phyloP scores from a whole-genome alignment of 2,797 vertebrate genomes.

The Halcyon chelicuti region DNA sequence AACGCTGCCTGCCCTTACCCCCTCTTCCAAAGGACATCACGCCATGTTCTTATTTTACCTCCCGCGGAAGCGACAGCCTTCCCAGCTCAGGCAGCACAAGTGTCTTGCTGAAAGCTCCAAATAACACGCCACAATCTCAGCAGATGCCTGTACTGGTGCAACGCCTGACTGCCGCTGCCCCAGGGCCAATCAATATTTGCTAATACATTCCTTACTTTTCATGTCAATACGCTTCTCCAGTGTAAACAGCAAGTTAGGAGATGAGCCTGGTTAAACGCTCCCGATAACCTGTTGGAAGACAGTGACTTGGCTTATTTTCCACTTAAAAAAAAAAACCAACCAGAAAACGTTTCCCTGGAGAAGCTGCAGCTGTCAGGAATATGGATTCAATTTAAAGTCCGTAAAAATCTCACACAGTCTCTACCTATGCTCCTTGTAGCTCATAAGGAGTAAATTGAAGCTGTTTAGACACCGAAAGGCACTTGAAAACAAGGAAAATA shows the following conservation, averaged over 20 bases:
- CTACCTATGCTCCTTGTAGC: background rate
- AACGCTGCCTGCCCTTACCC: conserved; percentile 3
- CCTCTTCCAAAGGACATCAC: conserved; percentile 13
- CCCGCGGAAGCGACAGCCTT: background rate
- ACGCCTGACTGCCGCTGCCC: background rate
- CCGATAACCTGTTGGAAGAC: conserved; percentile 21
- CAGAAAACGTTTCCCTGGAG: background rate
- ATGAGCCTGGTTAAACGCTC: background rate
- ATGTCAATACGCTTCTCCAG: conserved; percentile 8
- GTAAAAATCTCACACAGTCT: background rate
- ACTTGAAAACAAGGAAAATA: background rate
- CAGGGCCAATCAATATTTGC: background rate
- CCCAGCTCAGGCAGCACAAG: background rate
- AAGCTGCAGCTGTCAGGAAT: background rate
- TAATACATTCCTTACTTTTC: conserved; percentile 39
- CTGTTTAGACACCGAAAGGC: background rate
- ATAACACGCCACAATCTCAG: background rate
- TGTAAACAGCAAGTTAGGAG: conserved; percentile 3
- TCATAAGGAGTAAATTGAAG: background rate
- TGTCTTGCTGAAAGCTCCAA: background rate
- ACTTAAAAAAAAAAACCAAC: background rate
- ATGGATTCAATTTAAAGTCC: background rate
- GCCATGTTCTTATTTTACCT: background rate
- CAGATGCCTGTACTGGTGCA: background rate
- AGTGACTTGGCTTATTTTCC: conserved; percentile 28